A percentile compares a stretch with the other conserved stretches of the same genome.
phyloP scores from a whole-genome alignment of 2,797 vertebrate species.

The Brachyalestes nurse region DNA sequence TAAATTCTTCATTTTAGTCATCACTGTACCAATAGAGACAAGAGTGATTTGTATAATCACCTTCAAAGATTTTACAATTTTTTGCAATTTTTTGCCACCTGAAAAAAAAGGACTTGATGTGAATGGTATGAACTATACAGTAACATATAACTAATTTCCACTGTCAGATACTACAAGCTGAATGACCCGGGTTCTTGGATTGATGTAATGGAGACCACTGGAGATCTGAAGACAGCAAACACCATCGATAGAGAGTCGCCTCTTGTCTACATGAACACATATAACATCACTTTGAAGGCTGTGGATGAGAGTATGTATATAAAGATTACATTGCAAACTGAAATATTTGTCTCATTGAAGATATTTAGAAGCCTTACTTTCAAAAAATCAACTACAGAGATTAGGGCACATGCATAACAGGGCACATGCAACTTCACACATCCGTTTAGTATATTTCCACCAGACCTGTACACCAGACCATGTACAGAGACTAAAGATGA shows the following conservation, averaged over 20 bases:
- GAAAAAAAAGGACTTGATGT: no score
- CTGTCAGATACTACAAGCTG: slow-evolving; percentile 72
- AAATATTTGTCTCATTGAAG: neutral
- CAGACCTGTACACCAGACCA: no score
- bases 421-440: neutral
- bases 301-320: slow-evolving; percentile 66
- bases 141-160: slow-evolving; percentile 15
- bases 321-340: neutral
- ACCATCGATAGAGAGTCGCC: slow-evolving; percentile 79
- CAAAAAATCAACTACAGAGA: no score
- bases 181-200: slow-evolving; percentile 78
- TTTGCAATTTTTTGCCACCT: no score
- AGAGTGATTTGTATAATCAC: no score
- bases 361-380: neutral
- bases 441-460: neutral
- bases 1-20: no score
- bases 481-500: neutral
- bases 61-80: no score
- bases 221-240: slow-evolving; percentile 76
- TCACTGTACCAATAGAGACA: no score
- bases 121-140: neutral
- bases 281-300: slow-evolving; percentile 68
- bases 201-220: slow-evolving; percentile 74
- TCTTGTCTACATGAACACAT: slow-evolving; percentile 73
- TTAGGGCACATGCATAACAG: neutral